Percentiles rank a stretch among this genome's conserved stretches.
These are phyloP conservation scores for Sinotaia quadrata DNA, from an alignment of 2,888 invertebrate species.

Conservation along the genomic window DNA sequence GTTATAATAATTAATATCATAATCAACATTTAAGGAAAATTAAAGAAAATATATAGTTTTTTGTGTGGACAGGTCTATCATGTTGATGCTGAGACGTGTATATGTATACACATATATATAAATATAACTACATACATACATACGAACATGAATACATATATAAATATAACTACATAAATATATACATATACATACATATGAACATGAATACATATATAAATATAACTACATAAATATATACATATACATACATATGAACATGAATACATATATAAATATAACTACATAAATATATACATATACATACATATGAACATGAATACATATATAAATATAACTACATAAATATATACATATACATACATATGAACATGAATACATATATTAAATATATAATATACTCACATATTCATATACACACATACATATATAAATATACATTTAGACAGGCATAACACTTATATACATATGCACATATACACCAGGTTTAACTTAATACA, in stretches of 20 bases:
- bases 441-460: background rate
- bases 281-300: background rate
- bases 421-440: background rate
- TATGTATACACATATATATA: background rate
- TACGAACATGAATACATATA: background rate
- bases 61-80: too few species aligned
- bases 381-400: background rate
- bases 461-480: constrained; percentile 5
- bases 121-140: background rate
- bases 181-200: too few species aligned
- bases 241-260: too few species aligned
- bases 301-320: background rate
- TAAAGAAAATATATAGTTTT: too few species aligned
- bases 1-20: too few species aligned
- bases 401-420: constrained; percentile 2
- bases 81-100: too few species aligned
- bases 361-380: constrained; percentile 1
- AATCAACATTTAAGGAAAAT: too few species aligned
- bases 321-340: background rate
- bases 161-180: background rate
- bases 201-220: too few species aligned
- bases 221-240: too few species aligned
- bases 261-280: too few species aligned
- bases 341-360: constrained; percentile 8
- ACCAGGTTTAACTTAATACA: background rate